Base-by-base conservation (phyloP, 2,888 invertebrate genomes). In the Limnephilus lunatus region DNA sequence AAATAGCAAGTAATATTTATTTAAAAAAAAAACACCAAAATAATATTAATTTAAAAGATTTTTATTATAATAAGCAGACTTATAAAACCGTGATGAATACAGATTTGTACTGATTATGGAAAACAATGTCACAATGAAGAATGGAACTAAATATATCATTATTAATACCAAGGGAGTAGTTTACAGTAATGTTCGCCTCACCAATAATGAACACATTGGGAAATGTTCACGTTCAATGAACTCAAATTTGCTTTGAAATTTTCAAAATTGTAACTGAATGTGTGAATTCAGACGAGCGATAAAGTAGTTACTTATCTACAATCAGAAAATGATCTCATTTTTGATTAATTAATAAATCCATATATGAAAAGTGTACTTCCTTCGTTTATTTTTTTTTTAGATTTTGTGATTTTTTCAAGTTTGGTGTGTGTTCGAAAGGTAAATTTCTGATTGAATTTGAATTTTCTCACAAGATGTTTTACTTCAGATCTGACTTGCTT, bases 61-160 rank as follows among this genome's bases (percentile, higher is more conserved):
- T 85, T 85, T 85, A 85, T 85, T 85, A 39, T 35, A 19, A 32
- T 39, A 85, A 85, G 85, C 85, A 85, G 85, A 85, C 85, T 85
- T 39, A 85, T 85, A 39, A 85, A 85, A 39, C n/a, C n/a, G 85
- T 39, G 85, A 32, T 7, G n/a, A 85, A 25, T 39, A 83, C 83
- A 85, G 19, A 85, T 85, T 85, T 85, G 85, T 85, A 85, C 85
- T 85, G 68, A n/a, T n/a, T 68, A 68, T 25, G 68, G 25, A 68
- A 68, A 68, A 68, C n/a, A 68, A 68, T 68, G 68, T n/a, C 9
- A 68, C 68, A 68, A 25, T n/a, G 68, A 9, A 68, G 68, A 68
- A 68, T 68, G 68, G 9, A 68, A 68, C n/a, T 68, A n/a, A 68
- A 68, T n/a, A 68, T n/a, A 68, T n/a, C 9, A 39, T 39, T 7